Evolutionary conservation across 2,888 invertebrate species (phyloP), one percentile per base, ranked within the genome.

Genomic region (Cantharis nigra): DNA sequence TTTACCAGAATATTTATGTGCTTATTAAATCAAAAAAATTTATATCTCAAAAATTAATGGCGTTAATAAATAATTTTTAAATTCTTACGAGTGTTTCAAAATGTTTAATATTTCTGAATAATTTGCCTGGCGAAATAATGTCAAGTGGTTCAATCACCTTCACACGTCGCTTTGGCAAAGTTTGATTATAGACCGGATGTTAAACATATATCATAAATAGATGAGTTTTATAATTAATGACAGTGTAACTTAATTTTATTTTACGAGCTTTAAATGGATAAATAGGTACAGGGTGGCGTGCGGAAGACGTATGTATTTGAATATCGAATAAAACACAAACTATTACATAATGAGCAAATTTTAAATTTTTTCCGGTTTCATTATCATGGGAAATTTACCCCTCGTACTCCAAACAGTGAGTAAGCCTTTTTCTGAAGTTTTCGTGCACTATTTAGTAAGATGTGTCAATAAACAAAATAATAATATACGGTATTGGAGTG

Each of bases 141-240:
- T 49, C n/a, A 49, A 49, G n/a, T 49, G 72, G 80, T 80, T 80
- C 80, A 80, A 63, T 80, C 80, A 80, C 78, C 80, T 78, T 71
- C 33, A 28, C 63, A 76, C 78, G 75, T 70, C 69, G 72, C 77
- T 78, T 78, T 78, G 78, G 70, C 78, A 76, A 79, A 79, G 73
- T 76, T 76, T 74, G 76, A 78, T 75, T 71, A 77, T 73, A 74
- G 26, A 72, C 81, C 81, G 81, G 81, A 81, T 80, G 81, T 80
- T 76, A 49, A 49, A 49, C 49, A 49, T 49, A 49, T 11, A 49
- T 49, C 49, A 49, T 49, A 49, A 49, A 49, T 49, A 49, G 49
- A 49, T n/a, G 49, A 49, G 49, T 49, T 49, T 49, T 49, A n/a
- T 9, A n/a, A 49, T 49, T 49, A 49, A 49, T 49, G 49, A 49